Base-by-base conservation (phyloP, 2,888 invertebrate genomes). In the Melipona bicolor region DNA sequence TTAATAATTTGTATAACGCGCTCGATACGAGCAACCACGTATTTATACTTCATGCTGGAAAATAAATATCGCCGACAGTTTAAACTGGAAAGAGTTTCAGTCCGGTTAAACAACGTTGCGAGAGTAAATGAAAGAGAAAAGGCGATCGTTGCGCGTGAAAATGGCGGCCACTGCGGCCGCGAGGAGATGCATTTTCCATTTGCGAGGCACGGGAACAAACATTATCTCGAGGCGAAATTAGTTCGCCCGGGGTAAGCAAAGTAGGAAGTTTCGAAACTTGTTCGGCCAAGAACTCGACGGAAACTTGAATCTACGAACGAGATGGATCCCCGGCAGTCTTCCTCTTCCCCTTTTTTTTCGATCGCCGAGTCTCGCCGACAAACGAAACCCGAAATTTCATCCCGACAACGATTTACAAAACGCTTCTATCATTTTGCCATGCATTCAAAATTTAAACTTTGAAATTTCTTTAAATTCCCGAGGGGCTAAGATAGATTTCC, bases 171-270 rank as follows among this genome's bases (percentile, higher is more conserved):
- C 3, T 17, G 11, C 52, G 65, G 27, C 36, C 32, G 49, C 56
- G 59, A 27, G 21, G 43, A 68, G 62, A 50, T 36, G 62, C 73
- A 64, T 74, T 50, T 36, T 32, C 27, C 50, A n/a, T 50, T 19
- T n/a, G 49, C 36, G 36, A 67, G 19, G 67, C 59, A 32, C 32
- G 5, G 54, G 49, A 70, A 80, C 71, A 79, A 79, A 81, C 71
- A 49, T 72, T 81, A 62, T 67, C 68, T 61, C 62, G 43, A 43
- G 73, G 52, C 68, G 78, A 81, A 81, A 81, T 73, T 73, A 64
- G 56, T 61, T 73, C 36, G 27, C 17, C 19, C 2, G 61, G 24
- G 52, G 59, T 32, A 19, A 64, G 64, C 32, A n/a, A 32, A 65
- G 68, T 59, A 32, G 5, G 24, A 73, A 79, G 79, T 73, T 72